Conservation (phyloP, 2,113 vertebrate species). For the Cervus canadensis region DNA sequence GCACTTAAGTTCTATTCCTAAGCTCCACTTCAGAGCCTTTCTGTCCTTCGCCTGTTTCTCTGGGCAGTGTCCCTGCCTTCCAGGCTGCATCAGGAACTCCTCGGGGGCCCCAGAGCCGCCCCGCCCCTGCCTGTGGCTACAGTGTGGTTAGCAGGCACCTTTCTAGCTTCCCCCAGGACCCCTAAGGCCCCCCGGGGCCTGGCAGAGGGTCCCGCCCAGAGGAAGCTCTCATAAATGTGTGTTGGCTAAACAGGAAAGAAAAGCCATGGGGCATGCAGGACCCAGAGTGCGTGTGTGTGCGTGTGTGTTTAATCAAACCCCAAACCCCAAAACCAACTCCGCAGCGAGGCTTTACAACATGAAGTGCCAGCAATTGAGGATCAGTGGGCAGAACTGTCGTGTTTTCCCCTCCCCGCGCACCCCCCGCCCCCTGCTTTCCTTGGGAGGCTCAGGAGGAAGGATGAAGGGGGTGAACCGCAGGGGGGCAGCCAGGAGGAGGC, state of each 20-base stretch:
- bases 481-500: neutral
- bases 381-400: neutral
- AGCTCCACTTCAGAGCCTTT: neutral
- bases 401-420: neutral
- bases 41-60: neutral
- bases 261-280: neutral
- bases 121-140: neutral
- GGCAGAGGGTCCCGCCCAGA: neutral
- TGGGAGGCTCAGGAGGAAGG: neutral
- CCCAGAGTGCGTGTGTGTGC: neutral
- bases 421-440: neutral
- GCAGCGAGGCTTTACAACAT: neutral
- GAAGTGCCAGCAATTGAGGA: neutral
- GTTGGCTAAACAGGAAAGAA: neutral
- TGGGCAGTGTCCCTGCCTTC: neutral
- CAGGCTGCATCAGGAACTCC: neutral
- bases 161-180: neutral
- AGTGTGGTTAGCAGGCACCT: rapidly evolving
- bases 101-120: neutral
- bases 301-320: neutral
- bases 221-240: neutral
- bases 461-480: neutral
- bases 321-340: neutral
- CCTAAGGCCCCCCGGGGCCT: neutral
- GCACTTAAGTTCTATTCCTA: neutral